These are phyloP conservation scores for Notodonta dromedarius DNA, from an alignment of 2,888 invertebrate species.

Conservation along the genomic window DNA sequence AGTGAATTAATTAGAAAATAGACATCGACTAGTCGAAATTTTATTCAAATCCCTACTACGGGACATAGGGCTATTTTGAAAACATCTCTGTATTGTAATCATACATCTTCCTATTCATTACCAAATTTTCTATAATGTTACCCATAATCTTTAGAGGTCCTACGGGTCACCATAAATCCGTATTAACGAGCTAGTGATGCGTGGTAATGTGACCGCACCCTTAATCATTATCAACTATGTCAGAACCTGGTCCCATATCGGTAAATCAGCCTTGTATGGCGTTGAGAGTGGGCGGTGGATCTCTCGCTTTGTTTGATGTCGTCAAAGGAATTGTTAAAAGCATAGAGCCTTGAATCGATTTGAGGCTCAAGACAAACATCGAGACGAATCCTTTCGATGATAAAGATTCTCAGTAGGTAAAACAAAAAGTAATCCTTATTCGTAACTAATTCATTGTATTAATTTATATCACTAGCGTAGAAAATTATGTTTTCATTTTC, in stretches of 20 bases:
- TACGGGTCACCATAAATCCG: slow-evolving; percentile 36
- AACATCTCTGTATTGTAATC: not conserved
- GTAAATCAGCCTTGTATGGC: not conserved
- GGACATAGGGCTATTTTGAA: not conserved
- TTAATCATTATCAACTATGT: slow-evolving; percentile 38
- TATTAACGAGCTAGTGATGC: slow-evolving; percentile 44
- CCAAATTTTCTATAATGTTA: slow-evolving; percentile 16
- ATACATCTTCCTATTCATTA: slow-evolving; percentile 16
- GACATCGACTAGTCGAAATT: too few relatives aligned
- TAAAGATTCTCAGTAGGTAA: too few relatives aligned
- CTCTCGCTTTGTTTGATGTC: not conserved
- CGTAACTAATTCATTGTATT: too few relatives aligned
- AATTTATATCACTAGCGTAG: too few relatives aligned
- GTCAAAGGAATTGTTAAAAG: not conserved
- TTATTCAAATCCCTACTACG: not conserved
- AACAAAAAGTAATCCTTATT: too few relatives aligned
- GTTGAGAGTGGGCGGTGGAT: not conserved
- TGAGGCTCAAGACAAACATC: not conserved
- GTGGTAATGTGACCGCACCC: slow-evolving; percentile 39
- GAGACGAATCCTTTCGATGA: not conserved
- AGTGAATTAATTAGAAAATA: too few relatives aligned
- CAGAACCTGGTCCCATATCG: slow-evolving; percentile 18
- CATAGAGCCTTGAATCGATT: not conserved
- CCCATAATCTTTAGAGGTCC: slow-evolving; percentile 19
- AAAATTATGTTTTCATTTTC: too few relatives aligned